Percentiles rank a stretch among this genome's conserved stretches.
Conservation (phyloP, 2,888 invertebrate species). For the Luffia ferchaultella region DNA sequence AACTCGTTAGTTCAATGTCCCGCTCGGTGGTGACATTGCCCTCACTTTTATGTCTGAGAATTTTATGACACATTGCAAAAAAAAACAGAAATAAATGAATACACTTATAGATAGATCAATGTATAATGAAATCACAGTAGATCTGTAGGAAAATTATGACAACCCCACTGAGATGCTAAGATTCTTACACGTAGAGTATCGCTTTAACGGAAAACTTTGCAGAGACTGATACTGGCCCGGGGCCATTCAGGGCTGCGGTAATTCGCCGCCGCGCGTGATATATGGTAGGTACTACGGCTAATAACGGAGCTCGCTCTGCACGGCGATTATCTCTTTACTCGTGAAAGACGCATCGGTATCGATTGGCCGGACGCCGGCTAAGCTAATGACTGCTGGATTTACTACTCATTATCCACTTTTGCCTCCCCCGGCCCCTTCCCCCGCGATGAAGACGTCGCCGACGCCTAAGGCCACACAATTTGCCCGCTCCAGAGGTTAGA, state of each 20-base stretch:
- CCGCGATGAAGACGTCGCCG: conserved; percentile 59
- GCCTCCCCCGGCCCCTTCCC: conserved; percentile 31
- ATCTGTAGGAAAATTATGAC: no score
- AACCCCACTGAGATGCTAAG: no score
- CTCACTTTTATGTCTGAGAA: no score
- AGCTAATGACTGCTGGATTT: conserved; percentile 59
- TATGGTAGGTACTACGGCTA: conserved; percentile 61
- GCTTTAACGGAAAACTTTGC: no score
- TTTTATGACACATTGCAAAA: no score
- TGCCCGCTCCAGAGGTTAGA: conserved; percentile 30
- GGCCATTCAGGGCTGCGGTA: conserved; percentile 52
- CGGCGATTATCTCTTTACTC: conserved; percentile 59
- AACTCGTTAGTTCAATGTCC: no score
- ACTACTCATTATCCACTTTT: conserved; percentile 63
- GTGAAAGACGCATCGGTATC: conserved; percentile 57
- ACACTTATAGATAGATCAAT: no score
- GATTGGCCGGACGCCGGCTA: conserved; percentile 49
- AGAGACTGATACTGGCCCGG: no score
- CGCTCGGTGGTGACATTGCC: no score
- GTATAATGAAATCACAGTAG: no score
- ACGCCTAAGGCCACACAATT: conserved; percentile 21
- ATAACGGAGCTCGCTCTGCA: conserved; percentile 50
- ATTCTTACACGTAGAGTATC: no score
- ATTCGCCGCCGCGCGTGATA: conserved; percentile 49
- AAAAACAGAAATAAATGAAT: no score